Evolutionary conservation across 2,113 vertebrate genomes (phyloP).

Genomic region (Phainopepla nitens): DNA sequence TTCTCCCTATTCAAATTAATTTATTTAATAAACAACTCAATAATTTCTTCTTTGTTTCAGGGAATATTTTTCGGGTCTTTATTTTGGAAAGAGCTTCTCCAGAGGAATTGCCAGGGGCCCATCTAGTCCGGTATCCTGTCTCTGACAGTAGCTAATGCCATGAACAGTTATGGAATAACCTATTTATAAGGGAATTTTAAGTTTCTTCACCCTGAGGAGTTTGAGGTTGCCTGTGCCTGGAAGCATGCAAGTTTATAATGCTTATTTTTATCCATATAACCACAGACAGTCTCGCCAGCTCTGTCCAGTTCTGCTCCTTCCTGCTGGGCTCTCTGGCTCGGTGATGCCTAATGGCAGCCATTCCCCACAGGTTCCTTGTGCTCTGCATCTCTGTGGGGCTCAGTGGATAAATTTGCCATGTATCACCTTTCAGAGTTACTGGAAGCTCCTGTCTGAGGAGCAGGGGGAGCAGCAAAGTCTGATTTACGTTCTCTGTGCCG

Average conservation of each 20-base stretch:
- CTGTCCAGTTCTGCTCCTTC: not conserved
- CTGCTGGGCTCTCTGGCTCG: not conserved
- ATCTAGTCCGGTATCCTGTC: conserved; percentile 26
- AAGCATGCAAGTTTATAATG: conserved; percentile 19
- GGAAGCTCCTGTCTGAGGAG: not conserved
- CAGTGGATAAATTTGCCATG: not conserved
- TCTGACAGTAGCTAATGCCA: conserved; percentile 29
- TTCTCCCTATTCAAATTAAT: conserved; percentile 53
- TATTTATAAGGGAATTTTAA: conserved; percentile 30
- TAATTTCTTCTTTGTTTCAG: conserved; percentile 54
- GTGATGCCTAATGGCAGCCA: not conserved
- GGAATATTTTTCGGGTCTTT: conserved; percentile 5
- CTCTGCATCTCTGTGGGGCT: not conserved
- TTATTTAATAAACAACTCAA: conserved; percentile 59
- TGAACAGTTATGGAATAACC: not conserved
- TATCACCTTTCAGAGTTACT: not conserved
- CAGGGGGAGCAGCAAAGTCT: not conserved
- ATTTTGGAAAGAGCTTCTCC: conserved; percentile 33
- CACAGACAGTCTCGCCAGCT: not conserved
- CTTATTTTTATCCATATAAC: conserved; percentile 37
- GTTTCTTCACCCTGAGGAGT: conserved; percentile 13
- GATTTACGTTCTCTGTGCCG: not conserved
- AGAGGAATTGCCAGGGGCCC: conserved; percentile 53
- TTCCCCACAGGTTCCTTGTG: not conserved
- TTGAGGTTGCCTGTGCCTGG: conserved; percentile 44